Evolutionary conservation across 2,797 vertebrate species (phyloP).

Genomic region (Spondyliosoma cantharus): DNA sequence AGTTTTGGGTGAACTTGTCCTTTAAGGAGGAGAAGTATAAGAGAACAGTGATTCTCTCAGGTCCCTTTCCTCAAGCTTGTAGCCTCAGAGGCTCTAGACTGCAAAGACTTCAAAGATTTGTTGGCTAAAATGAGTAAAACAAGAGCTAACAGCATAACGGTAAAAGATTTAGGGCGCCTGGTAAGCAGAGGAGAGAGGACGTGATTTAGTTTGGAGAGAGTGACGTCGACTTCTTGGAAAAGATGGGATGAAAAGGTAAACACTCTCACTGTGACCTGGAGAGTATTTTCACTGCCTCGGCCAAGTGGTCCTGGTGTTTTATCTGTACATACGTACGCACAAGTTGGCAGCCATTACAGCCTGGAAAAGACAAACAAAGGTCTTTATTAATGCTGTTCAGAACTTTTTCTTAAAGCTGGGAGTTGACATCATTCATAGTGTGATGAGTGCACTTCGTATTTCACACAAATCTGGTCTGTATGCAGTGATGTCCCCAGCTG

Average conservation of each 20-base stretch:
- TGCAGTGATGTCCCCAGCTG: neutral
- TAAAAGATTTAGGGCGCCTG: conserved; percentile 1
- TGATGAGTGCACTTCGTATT: neutral
- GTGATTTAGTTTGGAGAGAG: conserved; percentile 48
- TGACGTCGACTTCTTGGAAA: conserved; percentile 48
- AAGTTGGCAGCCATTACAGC: neutral
- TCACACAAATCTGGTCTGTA: neutral
- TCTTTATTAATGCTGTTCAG: neutral
- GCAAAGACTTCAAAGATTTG: neutral
- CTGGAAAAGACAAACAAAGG: neutral
- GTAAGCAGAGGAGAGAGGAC: conserved; percentile 7
- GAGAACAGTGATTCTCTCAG: neutral
- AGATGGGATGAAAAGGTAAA: conserved; percentile 57
- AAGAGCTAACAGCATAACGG: conserved; percentile 13
- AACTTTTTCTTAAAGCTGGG: neutral
- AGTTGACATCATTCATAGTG: neutral
- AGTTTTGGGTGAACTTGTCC: no score
- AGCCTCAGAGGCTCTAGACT: neutral
- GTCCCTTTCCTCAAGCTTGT: neutral
- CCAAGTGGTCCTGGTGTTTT: conserved; percentile 35
- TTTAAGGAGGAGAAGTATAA: no score
- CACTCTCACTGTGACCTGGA: conserved; percentile 48
- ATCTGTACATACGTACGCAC: conserved; percentile 11
- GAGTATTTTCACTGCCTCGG: conserved; percentile 43
- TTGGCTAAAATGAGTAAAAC: neutral